phyloP scores from a whole-genome alignment of 2,888 invertebrate species.

The Synanthedon vespiformis region DNA sequence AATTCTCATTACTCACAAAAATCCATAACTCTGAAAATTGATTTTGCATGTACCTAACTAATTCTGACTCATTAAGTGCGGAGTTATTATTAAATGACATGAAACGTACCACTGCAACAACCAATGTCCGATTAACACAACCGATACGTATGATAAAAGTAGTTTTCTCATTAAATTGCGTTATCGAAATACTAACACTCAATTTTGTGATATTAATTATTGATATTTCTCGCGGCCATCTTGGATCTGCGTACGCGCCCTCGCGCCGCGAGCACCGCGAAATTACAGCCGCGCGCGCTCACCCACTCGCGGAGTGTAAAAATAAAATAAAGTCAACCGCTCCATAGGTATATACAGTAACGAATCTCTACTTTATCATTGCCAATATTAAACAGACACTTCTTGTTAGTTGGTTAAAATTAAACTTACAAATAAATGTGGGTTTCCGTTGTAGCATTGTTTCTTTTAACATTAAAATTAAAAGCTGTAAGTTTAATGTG shows the following conservation, averaged over 20 bases:
- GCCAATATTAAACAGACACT: too few relatives aligned
- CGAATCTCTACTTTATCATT: background rate
- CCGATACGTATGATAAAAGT: slow-evolving; percentile 27
- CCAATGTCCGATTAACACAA: slow-evolving; percentile 30
- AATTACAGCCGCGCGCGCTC: slow-evolving; percentile 60
- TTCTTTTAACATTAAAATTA: too few relatives aligned
- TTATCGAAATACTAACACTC: background rate
- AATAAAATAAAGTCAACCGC: slow-evolving; percentile 63
- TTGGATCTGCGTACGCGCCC: slow-evolving; percentile 61
- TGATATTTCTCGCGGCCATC: slow-evolving; percentile 37
- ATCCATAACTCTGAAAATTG: slow-evolving; percentile 45
- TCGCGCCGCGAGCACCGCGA: slow-evolving; percentile 66
- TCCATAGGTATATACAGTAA: background rate
- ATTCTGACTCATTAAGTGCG: slow-evolving; percentile 43
- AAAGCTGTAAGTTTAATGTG: too few relatives aligned
- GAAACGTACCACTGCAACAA: slow-evolving; percentile 37
- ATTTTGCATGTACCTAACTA: slow-evolving; percentile 32
- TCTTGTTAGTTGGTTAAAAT: too few relatives aligned
- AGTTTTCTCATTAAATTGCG: background rate
- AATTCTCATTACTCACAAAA: slow-evolving; percentile 34
- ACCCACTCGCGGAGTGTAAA: slow-evolving; percentile 57
- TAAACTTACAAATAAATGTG: too few relatives aligned
- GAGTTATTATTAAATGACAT: slow-evolving; percentile 34
- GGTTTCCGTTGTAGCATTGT: too few relatives aligned
- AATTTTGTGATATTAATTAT: background rate